Percentiles rank a stretch among this genome's conserved stretches.
These are phyloP conservation scores for Microplitis mediator DNA, from an alignment of 1,140 invertebrate genomes.

Conservation along the genomic window DNA sequence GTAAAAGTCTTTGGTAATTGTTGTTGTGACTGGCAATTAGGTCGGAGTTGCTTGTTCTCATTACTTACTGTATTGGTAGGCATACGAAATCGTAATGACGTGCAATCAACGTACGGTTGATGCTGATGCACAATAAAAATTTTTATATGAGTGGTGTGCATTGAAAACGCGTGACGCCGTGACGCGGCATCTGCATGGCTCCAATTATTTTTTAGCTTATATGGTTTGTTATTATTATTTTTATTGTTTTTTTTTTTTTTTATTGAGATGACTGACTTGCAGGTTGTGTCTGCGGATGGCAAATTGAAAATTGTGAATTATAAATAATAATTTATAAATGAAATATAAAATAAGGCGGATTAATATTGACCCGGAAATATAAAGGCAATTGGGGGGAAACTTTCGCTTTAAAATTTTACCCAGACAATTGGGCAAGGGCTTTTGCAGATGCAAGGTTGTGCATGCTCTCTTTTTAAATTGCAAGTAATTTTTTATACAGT, in stretches of 20 bases:
- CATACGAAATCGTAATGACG: slow-evolving; percentile 32
- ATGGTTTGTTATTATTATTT: neutral
- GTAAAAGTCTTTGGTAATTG: slow-evolving; percentile 20
- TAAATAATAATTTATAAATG: neutral
- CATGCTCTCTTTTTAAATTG: slow-evolving; percentile 2
- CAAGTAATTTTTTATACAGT: neutral
- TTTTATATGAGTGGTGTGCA: too few species aligned
- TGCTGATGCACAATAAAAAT: neutral
- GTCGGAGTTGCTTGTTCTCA: slow-evolving; percentile 22
- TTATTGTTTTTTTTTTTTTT: neutral
- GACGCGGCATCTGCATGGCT: neutral
- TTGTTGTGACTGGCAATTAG: slow-evolving; percentile 26
- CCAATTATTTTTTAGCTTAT: slow-evolving; percentile 20
- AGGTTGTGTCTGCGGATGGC: too few species aligned
- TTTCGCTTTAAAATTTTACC: neutral
- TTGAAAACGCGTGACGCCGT: slow-evolving; percentile 20
- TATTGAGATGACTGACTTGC: too few species aligned
- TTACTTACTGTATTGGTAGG: slow-evolving; percentile 29
- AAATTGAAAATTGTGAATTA: neutral
- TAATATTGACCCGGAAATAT: neutral
- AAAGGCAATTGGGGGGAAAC: neutral
- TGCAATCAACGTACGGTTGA: slow-evolving; percentile 27
- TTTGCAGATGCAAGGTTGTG: neutral
- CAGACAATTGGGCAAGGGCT: neutral
- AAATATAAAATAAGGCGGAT: neutral